Evolutionary conservation across 2,113 vertebrate genomes (phyloP), one percentile per base, ranked within the genome.

Genomic region (Sylvilagus bachmani): DNA sequence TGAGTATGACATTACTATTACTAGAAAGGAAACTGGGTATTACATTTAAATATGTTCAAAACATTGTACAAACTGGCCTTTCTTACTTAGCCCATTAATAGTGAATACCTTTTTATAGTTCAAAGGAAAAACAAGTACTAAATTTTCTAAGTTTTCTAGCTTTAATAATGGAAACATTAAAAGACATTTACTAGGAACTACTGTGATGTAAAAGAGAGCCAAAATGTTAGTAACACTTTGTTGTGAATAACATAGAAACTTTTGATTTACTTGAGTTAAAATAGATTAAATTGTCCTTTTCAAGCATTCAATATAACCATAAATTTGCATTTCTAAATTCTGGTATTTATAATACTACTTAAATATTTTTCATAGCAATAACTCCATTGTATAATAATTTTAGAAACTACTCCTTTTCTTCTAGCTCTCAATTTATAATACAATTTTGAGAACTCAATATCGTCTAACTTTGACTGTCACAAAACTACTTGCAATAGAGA

Each of bases 211-310:
- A 96, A 93, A 25, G 7, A 96, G 0, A 33, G 6, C 2, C 95
- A 67, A 27, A 36, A 53, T 86, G 3, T 91, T 89, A 61, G 36
- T 1, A 53, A 44, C 16, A 13, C 8, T 96, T 93, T 74, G 17
- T 96, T 90, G 73, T 22, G 90, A 95, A 58, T 87, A 36, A 95
- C 67, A 77, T 70, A 89, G 10, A 94, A 95, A 21, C 10, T 85
- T 86, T 91, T 92, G 96, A 97, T 98, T 96, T 96, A 95, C n/a
- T 94, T 86, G 6, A 55, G 14, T 77, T 89, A 31, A 38, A 70
- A 94, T 80, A 1, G 11, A 89, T 97, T 93, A 97, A 95, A 93
- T 75, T 74, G 0, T 92, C 83, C 77, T 93, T 87, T 16, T 69
- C 38, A 97, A 73, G 21, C 70, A 75, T 92, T 95, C 55, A 94